Conservation (phyloP, 2,797 vertebrate genomes). For the Allobates femoralis region DNA sequence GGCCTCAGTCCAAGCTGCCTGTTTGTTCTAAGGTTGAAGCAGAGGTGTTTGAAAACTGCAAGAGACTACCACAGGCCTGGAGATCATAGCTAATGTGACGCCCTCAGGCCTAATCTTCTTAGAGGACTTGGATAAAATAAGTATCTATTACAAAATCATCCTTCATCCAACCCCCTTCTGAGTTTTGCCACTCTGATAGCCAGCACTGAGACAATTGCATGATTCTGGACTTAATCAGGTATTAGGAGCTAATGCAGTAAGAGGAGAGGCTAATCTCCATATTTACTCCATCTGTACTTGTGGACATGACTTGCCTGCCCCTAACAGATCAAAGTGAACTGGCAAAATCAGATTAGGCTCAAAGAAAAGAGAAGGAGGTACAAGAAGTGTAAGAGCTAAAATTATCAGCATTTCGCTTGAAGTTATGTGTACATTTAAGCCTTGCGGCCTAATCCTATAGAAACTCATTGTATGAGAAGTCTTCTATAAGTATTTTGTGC, state of each 20-base stretch:
- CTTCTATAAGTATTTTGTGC: slow-evolving; percentile 66
- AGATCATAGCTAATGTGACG: slow-evolving; percentile 98
- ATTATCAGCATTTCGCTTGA: slow-evolving; percentile 75
- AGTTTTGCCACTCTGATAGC: slow-evolving; percentile 88
- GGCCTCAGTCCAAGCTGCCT: slow-evolving; percentile 79
- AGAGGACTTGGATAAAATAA: slow-evolving; percentile 95
- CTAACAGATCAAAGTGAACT: slow-evolving; percentile 92
- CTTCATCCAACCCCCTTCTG: slow-evolving; percentile 90
- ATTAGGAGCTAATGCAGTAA: slow-evolving; percentile 93
- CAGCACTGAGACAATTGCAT: slow-evolving; percentile 91
- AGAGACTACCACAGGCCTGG: slow-evolving; percentile 86
- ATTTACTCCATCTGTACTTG: slow-evolving; percentile 96
- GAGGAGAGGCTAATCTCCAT: slow-evolving; percentile 95
- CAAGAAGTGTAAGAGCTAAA: slow-evolving; percentile 76
- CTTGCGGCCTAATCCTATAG: slow-evolving; percentile 79
- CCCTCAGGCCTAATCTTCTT: slow-evolving; percentile 99
- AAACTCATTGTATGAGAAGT: slow-evolving; percentile 66
- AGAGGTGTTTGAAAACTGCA: slow-evolving; percentile 87
- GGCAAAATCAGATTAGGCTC: slow-evolving; percentile 92
- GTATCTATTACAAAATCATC: slow-evolving; percentile 99
- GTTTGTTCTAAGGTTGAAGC: slow-evolving; percentile 88
- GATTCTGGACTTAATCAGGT: slow-evolving; percentile 96
- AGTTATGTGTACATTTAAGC: slow-evolving; percentile 76
- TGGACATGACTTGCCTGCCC: slow-evolving; percentile 85
- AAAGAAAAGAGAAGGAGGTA: slow-evolving; percentile 77